phyloP scores from a whole-genome alignment of 2,113 vertebrate species.

The Neotoma lepida region DNA sequence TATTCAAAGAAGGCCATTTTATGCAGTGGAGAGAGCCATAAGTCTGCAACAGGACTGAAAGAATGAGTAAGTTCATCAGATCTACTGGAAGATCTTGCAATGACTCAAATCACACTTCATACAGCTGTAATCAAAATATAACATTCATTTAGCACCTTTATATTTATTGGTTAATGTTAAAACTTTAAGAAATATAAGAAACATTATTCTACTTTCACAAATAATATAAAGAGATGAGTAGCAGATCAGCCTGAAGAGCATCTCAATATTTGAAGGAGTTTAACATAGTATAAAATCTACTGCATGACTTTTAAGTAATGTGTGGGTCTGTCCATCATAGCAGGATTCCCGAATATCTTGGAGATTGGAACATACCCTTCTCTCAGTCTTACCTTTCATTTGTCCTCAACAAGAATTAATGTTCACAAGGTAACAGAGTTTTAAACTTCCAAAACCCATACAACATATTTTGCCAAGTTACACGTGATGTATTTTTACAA shows the following conservation, averaged over 20 bases:
- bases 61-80: too few species aligned
- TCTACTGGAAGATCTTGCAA: rapidly evolving
- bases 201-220: not conserved
- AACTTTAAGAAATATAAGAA: not conserved
- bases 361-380: not conserved
- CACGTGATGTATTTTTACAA: not conserved
- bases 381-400: not conserved
- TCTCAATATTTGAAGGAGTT: not conserved
- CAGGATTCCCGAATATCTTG: not conserved
- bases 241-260: not conserved
- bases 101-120: not conserved
- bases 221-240: not conserved
- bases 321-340: not conserved
- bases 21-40: not conserved
- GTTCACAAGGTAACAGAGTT: not conserved
- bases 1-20: not conserved
- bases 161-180: not conserved
- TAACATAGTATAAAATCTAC: not conserved
- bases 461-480: not conserved
- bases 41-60: not conserved
- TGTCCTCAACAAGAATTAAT: not conserved
- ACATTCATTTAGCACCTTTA: not conserved
- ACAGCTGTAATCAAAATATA: not conserved
- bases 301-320: not conserved
- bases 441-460: not conserved